These are phyloP conservation scores for Macrotrachela quadricornifera DNA, from an alignment of 1,140 invertebrate species.

Conservation along the genomic window DNA sequence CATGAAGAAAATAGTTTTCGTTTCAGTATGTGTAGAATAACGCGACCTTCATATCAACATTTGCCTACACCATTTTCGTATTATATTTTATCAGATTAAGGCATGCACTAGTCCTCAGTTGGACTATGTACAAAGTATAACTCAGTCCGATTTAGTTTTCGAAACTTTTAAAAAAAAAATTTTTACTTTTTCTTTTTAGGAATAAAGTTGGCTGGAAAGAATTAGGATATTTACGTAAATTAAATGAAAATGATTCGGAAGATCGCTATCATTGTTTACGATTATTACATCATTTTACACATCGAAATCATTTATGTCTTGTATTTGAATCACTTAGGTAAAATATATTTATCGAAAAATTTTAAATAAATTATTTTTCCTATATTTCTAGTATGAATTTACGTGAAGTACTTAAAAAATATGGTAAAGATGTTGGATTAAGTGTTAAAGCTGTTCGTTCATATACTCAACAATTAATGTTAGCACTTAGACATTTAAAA, in stretches of 20 bases:
- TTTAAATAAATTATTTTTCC: not conserved
- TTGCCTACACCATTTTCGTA: no score
- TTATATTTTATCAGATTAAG: no score
- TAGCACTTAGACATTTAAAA: slow-evolving; percentile 78
- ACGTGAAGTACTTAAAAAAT: slow-evolving; percentile 72
- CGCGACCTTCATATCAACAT: no score
- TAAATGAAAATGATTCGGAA: slow-evolving; percentile 91
- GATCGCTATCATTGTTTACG: slow-evolving; percentile 90
- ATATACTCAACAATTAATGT: slow-evolving; percentile 82
- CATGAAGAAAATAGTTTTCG: no score
- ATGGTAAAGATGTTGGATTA: slow-evolving; percentile 85
- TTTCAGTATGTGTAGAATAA: no score
- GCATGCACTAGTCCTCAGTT: no score
- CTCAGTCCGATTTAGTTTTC: no score
- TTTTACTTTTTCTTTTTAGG: no score
- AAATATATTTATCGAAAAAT: slow-evolving; percentile 6
- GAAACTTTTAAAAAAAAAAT: no score
- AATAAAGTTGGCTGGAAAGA: slow-evolving; percentile 73
- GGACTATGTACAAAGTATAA: not conserved
- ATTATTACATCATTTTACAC: slow-evolving; percentile 51
- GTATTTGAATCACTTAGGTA: slow-evolving; percentile 75
- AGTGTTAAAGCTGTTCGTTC: slow-evolving; percentile 91
- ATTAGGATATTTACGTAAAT: slow-evolving; percentile 70
- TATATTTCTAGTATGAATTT: slow-evolving; percentile 36
- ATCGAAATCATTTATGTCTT: slow-evolving; percentile 92